Evolutionary conservation across 2,888 invertebrate genomes (phyloP).

Genomic region (Incurvaria masculella): DNA sequence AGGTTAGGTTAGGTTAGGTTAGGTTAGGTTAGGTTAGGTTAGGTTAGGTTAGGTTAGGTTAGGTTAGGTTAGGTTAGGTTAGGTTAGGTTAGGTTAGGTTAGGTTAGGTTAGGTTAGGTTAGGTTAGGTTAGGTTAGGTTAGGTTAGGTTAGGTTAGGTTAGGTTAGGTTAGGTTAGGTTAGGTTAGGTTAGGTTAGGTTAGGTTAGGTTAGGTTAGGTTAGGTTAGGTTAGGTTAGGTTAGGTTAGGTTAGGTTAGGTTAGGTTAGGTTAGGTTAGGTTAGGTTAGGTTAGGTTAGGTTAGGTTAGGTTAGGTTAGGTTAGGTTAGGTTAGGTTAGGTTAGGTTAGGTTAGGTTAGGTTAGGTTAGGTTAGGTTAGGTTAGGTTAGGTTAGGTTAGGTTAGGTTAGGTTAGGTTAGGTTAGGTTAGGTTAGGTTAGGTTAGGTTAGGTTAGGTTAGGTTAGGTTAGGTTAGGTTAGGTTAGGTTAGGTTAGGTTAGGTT

Average conservation of each 20-base stretch:
- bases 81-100: background rate
- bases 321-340: constrained; percentile 14
- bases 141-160: background rate
- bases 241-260: constrained; percentile 9
- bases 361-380: constrained; percentile 17
- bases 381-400: constrained; percentile 16
- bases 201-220: background rate
- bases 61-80: background rate
- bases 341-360: constrained; percentile 17
- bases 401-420: constrained; percentile 14
- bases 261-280: constrained; percentile 15
- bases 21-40: too few species aligned
- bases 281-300: constrained; percentile 16
- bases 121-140: background rate
- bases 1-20: too few species aligned
- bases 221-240: background rate
- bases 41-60: background rate
- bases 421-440: background rate
- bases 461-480: constrained; percentile 16
- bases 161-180: background rate
- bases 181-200: background rate
- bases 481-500: constrained; percentile 12
- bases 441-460: constrained; percentile 14
- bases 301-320: constrained; percentile 17
- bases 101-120: background rate